phyloP scores from a whole-genome alignment of 2,888 invertebrate species.

The Troides oblongomaculatus region DNA sequence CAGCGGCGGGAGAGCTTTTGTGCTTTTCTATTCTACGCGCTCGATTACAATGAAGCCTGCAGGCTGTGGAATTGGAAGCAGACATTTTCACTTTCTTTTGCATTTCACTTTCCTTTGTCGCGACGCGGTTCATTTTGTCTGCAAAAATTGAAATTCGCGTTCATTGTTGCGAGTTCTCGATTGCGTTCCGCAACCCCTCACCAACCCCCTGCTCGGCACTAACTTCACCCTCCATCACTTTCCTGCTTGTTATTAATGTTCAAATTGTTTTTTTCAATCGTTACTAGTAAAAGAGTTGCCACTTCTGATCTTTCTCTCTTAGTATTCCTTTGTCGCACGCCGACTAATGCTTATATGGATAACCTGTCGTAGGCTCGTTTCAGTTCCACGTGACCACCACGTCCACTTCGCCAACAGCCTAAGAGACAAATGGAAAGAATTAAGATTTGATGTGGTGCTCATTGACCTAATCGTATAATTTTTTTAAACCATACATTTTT shows the following conservation, averaged over 20 bases:
- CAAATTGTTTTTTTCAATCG: too few relatives aligned
- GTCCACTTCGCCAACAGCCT: background rate
- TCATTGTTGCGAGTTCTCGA: background rate
- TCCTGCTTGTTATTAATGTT: too few relatives aligned
- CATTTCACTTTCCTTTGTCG: slow-evolving; percentile 23
- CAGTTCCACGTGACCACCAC: background rate
- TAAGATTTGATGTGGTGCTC: too few relatives aligned
- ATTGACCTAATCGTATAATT: too few relatives aligned
- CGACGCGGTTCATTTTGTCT: slow-evolving; percentile 10
- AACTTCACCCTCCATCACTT: too few relatives aligned
- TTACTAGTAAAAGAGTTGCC: too few relatives aligned
- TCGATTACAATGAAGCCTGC: slow-evolving; percentile 23
- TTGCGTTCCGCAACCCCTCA: background rate
- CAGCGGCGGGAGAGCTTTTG: background rate
- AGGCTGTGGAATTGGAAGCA: slow-evolving; percentile 30
- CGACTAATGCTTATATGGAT: too few relatives aligned
- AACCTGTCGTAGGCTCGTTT: background rate
- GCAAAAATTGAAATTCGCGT: background rate
- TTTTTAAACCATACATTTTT: too few relatives aligned
- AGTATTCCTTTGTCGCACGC: too few relatives aligned
- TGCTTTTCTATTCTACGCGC: slow-evolving; percentile 17
- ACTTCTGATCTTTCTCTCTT: too few relatives aligned
- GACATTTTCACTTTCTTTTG: slow-evolving; percentile 26
- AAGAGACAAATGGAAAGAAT: too few relatives aligned
- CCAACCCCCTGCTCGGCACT: background rate